A percentile compares a stretch with the other conserved stretches of the same genome.
Conservation (phyloP, 2,113 vertebrate genomes). For the Brachypteracias leptosomus region DNA sequence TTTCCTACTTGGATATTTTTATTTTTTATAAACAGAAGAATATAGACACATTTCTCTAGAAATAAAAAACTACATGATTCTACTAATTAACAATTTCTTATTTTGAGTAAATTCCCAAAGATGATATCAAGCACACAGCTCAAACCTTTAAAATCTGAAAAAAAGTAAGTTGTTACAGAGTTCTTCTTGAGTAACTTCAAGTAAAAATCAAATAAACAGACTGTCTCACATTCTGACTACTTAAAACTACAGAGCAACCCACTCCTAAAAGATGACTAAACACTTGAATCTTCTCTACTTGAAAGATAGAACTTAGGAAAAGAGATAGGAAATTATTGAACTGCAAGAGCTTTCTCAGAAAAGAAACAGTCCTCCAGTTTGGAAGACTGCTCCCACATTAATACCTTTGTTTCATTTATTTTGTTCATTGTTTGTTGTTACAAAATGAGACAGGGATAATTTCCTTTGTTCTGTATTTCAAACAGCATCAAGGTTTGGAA, state of each 20-base stretch:
- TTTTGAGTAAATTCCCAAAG: neutral
- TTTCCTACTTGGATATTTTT: neutral
- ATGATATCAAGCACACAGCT: neutral
- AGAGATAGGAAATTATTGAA: neutral
- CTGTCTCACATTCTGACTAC: neutral
- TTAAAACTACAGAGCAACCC: neutral
- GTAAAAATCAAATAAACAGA: neutral
- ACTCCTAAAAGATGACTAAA: neutral
- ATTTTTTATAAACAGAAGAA: neutral
- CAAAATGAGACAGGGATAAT: neutral
- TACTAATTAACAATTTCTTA: neutral
- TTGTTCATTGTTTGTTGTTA: neutral
- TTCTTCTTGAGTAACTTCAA: neutral
- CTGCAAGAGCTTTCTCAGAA: neutral
- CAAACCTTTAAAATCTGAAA: neutral
- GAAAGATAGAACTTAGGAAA: neutral
- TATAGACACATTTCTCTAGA: neutral
- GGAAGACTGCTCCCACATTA: neutral
- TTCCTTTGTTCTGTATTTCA: neutral
- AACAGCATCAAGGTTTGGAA: accelerated
- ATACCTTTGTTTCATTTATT: neutral
- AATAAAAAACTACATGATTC: neutral
- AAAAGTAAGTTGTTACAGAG: neutral
- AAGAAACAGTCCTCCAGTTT: neutral
- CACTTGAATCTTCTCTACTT: neutral